These are phyloP conservation scores for Peromyscus aztecus DNA, from an alignment of 2,797 vertebrate species.

Conservation along the genomic window DNA sequence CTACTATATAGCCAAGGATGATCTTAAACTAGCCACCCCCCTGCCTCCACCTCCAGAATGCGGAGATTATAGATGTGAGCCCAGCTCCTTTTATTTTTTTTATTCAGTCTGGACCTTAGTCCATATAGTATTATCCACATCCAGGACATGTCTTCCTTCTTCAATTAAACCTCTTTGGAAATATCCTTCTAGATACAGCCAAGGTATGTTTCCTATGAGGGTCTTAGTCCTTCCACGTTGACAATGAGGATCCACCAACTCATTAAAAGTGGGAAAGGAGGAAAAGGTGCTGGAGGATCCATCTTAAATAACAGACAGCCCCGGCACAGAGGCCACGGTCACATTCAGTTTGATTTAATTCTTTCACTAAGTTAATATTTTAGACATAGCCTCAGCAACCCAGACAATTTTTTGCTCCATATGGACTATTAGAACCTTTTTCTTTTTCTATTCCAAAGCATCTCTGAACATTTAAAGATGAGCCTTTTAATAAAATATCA, in stretches of 20 bases:
- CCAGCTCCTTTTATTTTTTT: not conserved
- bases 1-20: not conserved
- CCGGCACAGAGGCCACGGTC: not conserved
- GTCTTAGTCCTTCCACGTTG: not conserved
- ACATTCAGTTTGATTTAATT: not conserved
- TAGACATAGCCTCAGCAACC: not conserved
- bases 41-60: not conserved
- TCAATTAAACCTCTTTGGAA: not conserved
- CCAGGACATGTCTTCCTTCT: not conserved
- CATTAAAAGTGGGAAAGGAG: not conserved
- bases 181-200: not conserved
- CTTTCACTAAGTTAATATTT: constrained; percentile 24
- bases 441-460: not conserved
- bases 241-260: not conserved
- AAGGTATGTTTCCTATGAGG: not conserved
- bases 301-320: not conserved
- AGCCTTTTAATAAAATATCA: not conserved
- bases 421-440: not conserved
- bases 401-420: not conserved
- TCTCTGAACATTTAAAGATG: constrained; percentile 49
- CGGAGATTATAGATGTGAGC: not conserved
- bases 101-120: not conserved
- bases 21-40: not conserved
- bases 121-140: no score
- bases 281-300: not conserved